Conservation (phyloP, 2,888 invertebrate species). For the Microctonus aethiopoides region DNA sequence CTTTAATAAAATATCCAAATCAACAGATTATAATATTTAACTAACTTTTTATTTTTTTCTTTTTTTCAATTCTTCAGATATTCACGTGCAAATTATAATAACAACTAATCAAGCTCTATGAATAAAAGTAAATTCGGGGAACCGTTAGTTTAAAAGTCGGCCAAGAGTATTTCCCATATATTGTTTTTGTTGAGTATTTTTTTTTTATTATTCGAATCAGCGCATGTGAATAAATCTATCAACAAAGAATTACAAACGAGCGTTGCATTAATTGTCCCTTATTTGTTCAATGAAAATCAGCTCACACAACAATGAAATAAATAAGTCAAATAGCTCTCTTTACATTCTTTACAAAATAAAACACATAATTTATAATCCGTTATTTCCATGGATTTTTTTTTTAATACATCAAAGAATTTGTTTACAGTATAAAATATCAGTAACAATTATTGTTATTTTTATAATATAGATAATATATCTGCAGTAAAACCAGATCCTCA, state of each 20-base stretch:
- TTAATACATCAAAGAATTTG: not conserved
- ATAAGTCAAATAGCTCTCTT: not conserved
- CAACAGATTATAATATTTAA: not conserved
- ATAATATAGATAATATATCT: not conserved
- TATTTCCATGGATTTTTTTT: not conserved
- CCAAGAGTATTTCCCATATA: conserved; percentile 32
- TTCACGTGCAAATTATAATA: too few relatives aligned
- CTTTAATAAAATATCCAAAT: not conserved
- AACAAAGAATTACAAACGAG: not conserved
- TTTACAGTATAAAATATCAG: conserved; percentile 2
- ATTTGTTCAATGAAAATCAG: not conserved
- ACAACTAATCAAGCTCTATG: conserved; percentile 9
- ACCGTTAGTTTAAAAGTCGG: conserved; percentile 41
- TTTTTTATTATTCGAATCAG: conserved; percentile 9
- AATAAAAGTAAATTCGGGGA: conserved; percentile 39
- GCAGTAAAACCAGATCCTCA: conserved; percentile 32
- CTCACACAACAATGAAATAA: not conserved
- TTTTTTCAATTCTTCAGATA: too few relatives aligned
- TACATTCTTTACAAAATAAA: not conserved
- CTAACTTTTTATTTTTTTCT: not conserved
- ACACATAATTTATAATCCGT: not conserved
- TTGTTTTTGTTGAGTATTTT: conserved; percentile 20
- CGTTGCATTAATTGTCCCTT: not conserved
- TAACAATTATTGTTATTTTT: conserved; percentile 30
- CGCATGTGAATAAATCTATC: not conserved